Evolutionary conservation across 2,113 vertebrate species (phyloP).

Genomic region (Labeo rohita): DNA sequence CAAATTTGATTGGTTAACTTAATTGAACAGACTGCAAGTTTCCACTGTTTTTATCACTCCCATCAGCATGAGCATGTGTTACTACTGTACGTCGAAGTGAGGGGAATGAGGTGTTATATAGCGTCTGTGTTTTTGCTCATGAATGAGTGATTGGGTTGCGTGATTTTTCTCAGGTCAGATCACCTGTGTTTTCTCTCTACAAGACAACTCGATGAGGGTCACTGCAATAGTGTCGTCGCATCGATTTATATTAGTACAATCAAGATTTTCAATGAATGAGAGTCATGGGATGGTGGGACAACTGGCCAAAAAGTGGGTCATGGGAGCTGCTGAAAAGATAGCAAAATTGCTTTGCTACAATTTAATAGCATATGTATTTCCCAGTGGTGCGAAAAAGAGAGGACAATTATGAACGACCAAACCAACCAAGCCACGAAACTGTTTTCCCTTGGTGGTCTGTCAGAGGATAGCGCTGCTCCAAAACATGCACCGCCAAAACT

Average conservation of each 20-base stretch:
- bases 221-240: not conserved
- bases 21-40: no score
- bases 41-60: no score
- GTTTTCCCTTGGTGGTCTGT: not conserved
- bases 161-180: not conserved
- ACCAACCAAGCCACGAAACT: not conserved
- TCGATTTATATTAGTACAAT: not conserved
- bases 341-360: not conserved
- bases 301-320: not conserved
- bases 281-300: not conserved
- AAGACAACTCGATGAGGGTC: not conserved
- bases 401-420: not conserved
- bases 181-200: not conserved
- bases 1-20: no score
- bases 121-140: not conserved
- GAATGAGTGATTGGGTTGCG: not conserved
- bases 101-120: no score
- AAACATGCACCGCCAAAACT: not conserved
- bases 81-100: not conserved
- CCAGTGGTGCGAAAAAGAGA: not conserved
- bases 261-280: not conserved
- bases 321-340: not conserved
- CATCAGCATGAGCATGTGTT: not conserved
- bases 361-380: constrained; percentile 5
- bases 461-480: not conserved